Evolutionary conservation across 1,140 invertebrate genomes (phyloP).

Genomic region (Physella acuta): DNA sequence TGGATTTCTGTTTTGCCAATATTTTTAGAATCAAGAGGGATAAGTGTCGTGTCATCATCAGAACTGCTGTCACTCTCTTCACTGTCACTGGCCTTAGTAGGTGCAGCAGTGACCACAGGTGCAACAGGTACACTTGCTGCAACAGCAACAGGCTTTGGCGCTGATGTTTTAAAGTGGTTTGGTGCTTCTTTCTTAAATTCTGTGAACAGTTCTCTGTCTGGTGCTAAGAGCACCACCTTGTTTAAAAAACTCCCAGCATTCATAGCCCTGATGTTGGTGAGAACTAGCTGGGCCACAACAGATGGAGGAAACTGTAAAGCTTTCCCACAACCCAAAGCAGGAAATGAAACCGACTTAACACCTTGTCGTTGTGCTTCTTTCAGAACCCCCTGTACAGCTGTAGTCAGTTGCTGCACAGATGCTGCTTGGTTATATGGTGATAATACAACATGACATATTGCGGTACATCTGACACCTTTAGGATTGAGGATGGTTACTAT

Average conservation of each 20-base stretch:
- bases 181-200: conserved; percentile 13
- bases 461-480: neutral
- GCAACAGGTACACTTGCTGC: neutral
- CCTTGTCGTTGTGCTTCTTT: neutral
- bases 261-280: neutral
- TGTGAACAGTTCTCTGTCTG: conserved; percentile 1
- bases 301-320: conserved; percentile 9
- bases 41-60: neutral
- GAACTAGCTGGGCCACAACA: neutral
- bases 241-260: neutral
- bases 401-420: neutral
- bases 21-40: neutral
- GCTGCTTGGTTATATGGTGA: neutral
- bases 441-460: conserved; percentile 10
- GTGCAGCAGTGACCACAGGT: too few relatives aligned
- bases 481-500: neutral
- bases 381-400: conserved; percentile 2
- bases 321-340: conserved; percentile 8
- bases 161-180: neutral
- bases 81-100: neutral
- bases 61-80: neutral
- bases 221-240: conserved; percentile 1
- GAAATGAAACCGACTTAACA: conserved; percentile 11
- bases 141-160: neutral
- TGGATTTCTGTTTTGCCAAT: neutral